Conservation (phyloP, 2,797 vertebrate genomes). For the Pseudochirops cupreus region DNA sequence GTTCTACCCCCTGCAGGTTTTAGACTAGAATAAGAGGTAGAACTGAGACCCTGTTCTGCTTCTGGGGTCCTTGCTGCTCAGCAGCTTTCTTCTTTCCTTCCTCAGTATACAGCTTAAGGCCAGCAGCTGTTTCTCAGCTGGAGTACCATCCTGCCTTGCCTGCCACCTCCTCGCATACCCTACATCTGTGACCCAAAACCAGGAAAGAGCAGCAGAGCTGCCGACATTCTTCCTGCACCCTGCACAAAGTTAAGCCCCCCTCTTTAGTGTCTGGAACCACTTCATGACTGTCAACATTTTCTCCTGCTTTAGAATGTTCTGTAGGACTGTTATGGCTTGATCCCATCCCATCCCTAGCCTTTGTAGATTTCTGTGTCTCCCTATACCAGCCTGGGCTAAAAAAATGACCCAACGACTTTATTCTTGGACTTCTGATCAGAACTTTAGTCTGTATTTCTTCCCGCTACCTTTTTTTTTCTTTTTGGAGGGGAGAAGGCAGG, state of each 20-base stretch:
- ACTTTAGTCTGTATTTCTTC: not conserved
- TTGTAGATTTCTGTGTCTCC: not conserved
- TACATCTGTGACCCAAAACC: not conserved
- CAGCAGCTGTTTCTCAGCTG: not conserved
- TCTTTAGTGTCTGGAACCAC: not conserved
- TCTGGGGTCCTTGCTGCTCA: not conserved
- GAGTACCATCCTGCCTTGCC: not conserved
- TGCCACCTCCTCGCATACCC: not conserved
- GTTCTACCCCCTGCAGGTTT: not conserved
- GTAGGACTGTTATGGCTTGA: not conserved
- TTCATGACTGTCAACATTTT: not conserved
- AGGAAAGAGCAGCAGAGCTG: not conserved
- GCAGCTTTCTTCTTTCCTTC: not conserved
- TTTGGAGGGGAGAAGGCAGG: too few relatives aligned
- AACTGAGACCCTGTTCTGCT: not conserved
- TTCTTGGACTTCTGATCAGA: not conserved
- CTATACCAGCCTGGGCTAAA: not conserved
- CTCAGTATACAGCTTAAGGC: not conserved
- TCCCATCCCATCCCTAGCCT: not conserved
- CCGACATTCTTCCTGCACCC: not conserved
- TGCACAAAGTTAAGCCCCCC: not conserved
- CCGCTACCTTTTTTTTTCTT: not conserved
- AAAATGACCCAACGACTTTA: not conserved
- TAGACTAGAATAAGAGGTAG: not conserved
- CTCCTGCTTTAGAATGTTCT: not conserved